Percentiles rank a stretch among this genome's conserved stretches.
phyloP scores from a whole-genome alignment of 2,888 invertebrate species.

The Alentia gelatinosa region DNA sequence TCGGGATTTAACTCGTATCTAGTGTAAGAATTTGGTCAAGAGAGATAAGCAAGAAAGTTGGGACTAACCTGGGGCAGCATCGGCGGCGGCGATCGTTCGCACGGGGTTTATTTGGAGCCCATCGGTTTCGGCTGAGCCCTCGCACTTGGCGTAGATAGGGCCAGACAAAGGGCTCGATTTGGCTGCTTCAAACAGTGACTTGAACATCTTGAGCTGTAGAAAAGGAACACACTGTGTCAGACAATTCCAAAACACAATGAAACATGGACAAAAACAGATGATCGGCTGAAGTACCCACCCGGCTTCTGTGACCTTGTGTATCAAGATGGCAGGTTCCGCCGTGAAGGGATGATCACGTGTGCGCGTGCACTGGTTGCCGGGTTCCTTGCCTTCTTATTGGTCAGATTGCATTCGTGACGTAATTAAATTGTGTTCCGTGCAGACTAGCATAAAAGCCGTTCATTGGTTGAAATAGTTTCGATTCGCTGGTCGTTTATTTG shows the following conservation, averaged over 20 bases:
- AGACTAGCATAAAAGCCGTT: no score
- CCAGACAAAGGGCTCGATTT: slow-evolving; percentile 75
- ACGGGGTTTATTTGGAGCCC: slow-evolving; percentile 70
- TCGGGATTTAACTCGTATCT: no score
- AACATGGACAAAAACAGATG: not conserved
- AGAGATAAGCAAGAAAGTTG: not conserved
- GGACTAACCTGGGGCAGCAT: slow-evolving; percentile 63
- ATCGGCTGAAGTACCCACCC: not conserved
- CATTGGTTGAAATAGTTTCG: no score
- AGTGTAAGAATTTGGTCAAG: no score
- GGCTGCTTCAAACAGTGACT: slow-evolving; percentile 75
- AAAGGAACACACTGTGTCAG: not conserved
- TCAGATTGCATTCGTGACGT: not conserved
- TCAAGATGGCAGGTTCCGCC: slow-evolving; percentile 34
- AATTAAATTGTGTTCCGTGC: no score
- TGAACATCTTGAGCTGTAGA: slow-evolving; percentile 72
- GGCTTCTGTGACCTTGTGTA: slow-evolving; percentile 28
- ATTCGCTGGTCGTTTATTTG: no score
- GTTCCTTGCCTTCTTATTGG: slow-evolving; percentile 12
- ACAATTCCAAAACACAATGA: not conserved
- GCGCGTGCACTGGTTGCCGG: slow-evolving; percentile 44
- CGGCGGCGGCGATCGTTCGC: slow-evolving; percentile 78
- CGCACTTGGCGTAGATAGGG: slow-evolving; percentile 77
- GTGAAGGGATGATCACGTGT: slow-evolving; percentile 49
- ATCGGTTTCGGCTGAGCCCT: slow-evolving; percentile 61